These are phyloP conservation scores for Anneissia japonica DNA, from an alignment of 35 echinoderm and acorn worm species.

Conservation along the genomic window DNA sequence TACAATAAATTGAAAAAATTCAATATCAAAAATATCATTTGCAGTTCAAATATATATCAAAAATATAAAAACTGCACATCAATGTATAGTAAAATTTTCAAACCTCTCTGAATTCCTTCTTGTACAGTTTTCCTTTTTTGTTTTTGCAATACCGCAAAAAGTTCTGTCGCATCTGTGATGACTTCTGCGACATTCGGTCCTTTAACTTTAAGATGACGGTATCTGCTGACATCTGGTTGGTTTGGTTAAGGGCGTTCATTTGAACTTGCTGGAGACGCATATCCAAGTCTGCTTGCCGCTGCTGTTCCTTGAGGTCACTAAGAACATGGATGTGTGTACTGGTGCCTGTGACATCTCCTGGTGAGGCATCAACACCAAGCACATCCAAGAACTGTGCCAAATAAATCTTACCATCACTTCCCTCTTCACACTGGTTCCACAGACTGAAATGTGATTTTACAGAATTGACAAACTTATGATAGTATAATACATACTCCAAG, in stretches of 20 bases:
- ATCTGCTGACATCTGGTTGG: conserved; percentile 62
- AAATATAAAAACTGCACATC: too few relatives aligned
- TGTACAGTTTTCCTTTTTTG: conserved; percentile 57
- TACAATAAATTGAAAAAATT: too few relatives aligned
- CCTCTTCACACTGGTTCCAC: conserved; percentile 78
- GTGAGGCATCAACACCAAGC: conserved; percentile 81
- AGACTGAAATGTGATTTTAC: too few relatives aligned
- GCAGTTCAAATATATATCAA: too few relatives aligned
- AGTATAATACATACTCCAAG: too few relatives aligned
- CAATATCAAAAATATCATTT: too few relatives aligned
- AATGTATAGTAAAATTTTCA: background rate
- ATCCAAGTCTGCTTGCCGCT: conserved; percentile 76
- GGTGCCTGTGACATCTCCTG: conserved; percentile 72
- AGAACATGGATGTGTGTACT: conserved; percentile 82
- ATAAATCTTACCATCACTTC: conserved; percentile 60
- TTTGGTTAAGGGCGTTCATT: conserved; percentile 52
- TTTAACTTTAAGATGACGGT: conserved; percentile 80
- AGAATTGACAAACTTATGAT: too few relatives aligned
- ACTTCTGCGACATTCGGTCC: conserved; percentile 91
- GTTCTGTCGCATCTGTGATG: conserved; percentile 61
- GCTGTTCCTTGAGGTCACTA: conserved; percentile 88
- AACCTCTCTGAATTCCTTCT: conserved; percentile 85
- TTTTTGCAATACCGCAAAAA: conserved; percentile 91
- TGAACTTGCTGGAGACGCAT: conserved; percentile 64
- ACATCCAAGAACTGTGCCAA: conserved; percentile 67